Base-by-base conservation (phyloP, 2,797 vertebrate species). In the Enteromius fasciolatus region DNA sequence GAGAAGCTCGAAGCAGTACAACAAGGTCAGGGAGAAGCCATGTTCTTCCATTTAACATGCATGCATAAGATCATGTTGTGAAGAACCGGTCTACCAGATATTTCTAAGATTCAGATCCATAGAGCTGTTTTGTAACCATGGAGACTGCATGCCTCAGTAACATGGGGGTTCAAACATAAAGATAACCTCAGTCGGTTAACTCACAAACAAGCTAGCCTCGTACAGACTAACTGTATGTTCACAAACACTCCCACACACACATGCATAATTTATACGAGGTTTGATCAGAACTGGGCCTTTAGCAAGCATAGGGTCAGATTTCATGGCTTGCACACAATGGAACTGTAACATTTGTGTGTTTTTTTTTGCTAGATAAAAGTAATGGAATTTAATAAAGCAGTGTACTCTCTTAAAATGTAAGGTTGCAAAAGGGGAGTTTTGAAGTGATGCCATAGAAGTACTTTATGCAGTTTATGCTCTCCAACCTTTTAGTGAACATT, bases 51-150 rank as follows among this genome's bases (percentile, higher is more conserved):
- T 75, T 28, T 76, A 70, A 76, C 81, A 82, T 28, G 23, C n/a
- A 57, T 28, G n/a, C n/a, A n/a, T n/a, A n/a, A n/a, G n/a, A n/a
- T 76, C 25, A 59, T 76, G 46, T 63, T 57, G 33, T 54, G 41
- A 17, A 33, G 31, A 20, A 23, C 44, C 10, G 39, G 28, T 28
- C 28, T 28, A 28, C 28, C n/a, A n/a, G n/a, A 75, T 41, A 76
- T 86, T 46, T 85, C 33, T 61, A 83, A 82, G 82, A 89, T 72
- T 48, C 18, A 57, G 14, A 80, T 81, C 66, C 52, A 77, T 69
- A 44, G 33, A 67, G 83, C 86, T 76, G 86, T 89, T 78, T 69
- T 28, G 89, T 92, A 89, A 87, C 92, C 90, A 91, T 92, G 89
- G 91, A 83, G 86, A 91, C 90, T 74, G 85, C 83, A 84, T 88